Base-by-base conservation (phyloP, 2,113 vertebrate species). In the Apteryx owenii region DNA sequence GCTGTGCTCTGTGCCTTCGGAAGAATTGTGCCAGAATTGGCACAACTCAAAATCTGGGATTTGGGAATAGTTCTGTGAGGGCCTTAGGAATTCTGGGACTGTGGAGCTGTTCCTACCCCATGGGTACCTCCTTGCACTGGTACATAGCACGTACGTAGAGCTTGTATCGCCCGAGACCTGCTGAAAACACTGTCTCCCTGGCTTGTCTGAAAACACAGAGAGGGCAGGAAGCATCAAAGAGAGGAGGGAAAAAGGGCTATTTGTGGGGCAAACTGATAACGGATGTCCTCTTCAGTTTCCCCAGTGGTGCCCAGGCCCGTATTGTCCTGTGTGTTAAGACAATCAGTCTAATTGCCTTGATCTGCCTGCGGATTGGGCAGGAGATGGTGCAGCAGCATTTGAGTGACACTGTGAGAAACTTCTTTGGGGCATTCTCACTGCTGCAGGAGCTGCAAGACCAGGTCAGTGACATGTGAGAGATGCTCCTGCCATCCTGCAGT, bases 301-400 rank as follows among this genome's bases (percentile, higher is more conserved):
- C 99, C 84, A 99, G 99, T 25, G 99, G 99, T 68, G 98, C 98
- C 91, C 99, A 99, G 97, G 99, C 99, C 33, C 99, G 99, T n/a
- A 96, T 98, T 25, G 99, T 98, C 8, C 96, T 99, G 85, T 99
- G 99, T 61, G 86, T 99, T 80, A 99, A 99, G 98, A 99, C 99
- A 40, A 98, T 99, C 97, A 99, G 99, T 95, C 98, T 99, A 14
- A 99, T 99, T 78, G 99, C 99, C 53, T 98, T 99, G 94, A 99
- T 99, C 96, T 99, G 99, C 95, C 97, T 99, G 95, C 98, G 99
- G 62, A 99, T 99, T 2, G 99, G 99, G 84, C 98, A 99, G 91
- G 99, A 99, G 98, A 99, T 99, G 99, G 99, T 99, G 90, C 99
- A 99, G 94, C 99, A 99, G 97, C 99, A 99, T 97, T 98, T 99